Evolutionary conservation across 1,140 invertebrate genomes (phyloP).

Genomic region (Hyles euphorbiae): DNA sequence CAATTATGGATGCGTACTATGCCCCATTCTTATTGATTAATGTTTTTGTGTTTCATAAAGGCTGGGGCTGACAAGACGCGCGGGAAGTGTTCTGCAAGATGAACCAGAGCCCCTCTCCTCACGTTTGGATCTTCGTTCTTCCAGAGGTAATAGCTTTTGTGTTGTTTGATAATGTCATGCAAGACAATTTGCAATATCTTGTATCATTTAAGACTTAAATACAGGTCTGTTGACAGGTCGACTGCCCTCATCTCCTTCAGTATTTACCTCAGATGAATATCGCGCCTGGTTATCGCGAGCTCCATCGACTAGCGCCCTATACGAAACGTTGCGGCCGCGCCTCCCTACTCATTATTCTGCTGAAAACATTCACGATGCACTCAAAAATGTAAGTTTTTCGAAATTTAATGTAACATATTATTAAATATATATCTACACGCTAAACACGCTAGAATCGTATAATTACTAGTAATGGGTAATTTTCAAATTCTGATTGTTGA

Average conservation of each 20-base stretch:
- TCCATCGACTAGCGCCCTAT: constrained; percentile 93
- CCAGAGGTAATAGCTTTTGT: constrained; percentile 50
- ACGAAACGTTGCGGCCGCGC: constrained; percentile 86
- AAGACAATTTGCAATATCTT: background rate
- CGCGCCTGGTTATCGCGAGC: constrained; percentile 91
- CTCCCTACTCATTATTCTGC: constrained; percentile 84
- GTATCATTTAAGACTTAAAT: constrained; percentile 2
- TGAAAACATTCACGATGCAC: constrained; percentile 90
- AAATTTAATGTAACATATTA: too few species aligned
- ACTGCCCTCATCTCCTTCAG: constrained; percentile 71
- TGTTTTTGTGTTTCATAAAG: constrained; percentile 29
- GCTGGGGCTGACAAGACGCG: constrained; percentile 55
- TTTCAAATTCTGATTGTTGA: too few species aligned
- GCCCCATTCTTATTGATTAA: constrained; percentile 2
- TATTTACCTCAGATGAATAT: constrained; percentile 94
- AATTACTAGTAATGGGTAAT: too few species aligned
- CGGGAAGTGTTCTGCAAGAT: constrained; percentile 66
- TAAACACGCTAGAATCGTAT: too few species aligned
- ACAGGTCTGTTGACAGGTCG: constrained; percentile 41
- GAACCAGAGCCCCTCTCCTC: constrained; percentile 67
- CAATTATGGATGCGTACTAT: constrained; percentile 2
- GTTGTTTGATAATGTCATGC: background rate
- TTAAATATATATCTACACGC: too few species aligned
- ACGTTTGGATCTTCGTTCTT: constrained; percentile 66
- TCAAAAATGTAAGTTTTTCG: constrained; percentile 81